Conservation (phyloP, 2,113 vertebrate genomes). For the Eublepharis macularius region DNA sequence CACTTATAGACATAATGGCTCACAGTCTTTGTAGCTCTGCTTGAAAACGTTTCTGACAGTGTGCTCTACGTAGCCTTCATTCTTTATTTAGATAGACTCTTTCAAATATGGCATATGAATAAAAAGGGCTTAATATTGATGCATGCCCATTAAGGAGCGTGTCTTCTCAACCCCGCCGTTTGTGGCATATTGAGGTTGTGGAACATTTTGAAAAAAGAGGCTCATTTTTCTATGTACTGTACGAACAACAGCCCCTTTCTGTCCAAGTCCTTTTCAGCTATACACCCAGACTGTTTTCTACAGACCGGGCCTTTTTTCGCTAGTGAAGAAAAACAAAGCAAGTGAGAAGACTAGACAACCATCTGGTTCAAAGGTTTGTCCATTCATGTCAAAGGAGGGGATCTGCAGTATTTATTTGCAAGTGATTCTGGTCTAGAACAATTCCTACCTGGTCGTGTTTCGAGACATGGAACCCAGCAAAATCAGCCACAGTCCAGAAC, state of each 20-base stretch:
- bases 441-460: too few relatives aligned
- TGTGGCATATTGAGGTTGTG: constrained; percentile 20
- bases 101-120: constrained; percentile 16
- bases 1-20: not conserved
- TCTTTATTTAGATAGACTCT: constrained; percentile 34
- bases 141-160: constrained; percentile 43
- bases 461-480: too few relatives aligned
- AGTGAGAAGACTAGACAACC: too few relatives aligned
- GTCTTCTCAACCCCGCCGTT: constrained; percentile 7
- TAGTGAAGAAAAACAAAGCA: not conserved
- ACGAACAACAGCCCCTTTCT: not conserved
- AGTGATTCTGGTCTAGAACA: too few relatives aligned
- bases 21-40: constrained; percentile 22
- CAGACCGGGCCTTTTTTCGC: not conserved
- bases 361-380: too few relatives aligned
- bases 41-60: constrained; percentile 25
- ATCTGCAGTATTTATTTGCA: too few relatives aligned
- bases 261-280: constrained; percentile 1
- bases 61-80: not conserved
- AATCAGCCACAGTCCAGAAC: too few relatives aligned
- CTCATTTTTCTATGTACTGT: constrained; percentile 8
- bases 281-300: not conserved
- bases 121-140: constrained; percentile 48
- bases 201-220: constrained; percentile 1
- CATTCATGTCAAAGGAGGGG: too few relatives aligned